These are phyloP conservation scores for Hermaeophaga mercurialis DNA, from an alignment of 2,888 invertebrate species.

Conservation along the genomic window DNA sequence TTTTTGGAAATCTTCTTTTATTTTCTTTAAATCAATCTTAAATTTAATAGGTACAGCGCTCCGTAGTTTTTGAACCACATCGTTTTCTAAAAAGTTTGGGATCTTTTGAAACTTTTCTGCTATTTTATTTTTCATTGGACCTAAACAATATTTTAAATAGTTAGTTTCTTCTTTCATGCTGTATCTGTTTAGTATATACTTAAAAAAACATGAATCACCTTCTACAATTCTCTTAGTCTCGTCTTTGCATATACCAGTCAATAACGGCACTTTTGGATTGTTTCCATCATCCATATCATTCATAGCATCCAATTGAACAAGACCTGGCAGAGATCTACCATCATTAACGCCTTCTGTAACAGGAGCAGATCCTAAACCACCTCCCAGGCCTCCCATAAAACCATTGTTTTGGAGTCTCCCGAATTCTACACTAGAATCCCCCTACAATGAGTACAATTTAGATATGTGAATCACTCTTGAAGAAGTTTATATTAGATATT, in stretches of 20 bases:
- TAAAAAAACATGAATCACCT: slow-evolving; percentile 54
- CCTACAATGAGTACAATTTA: slow-evolving; percentile 52
- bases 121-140: slow-evolving; percentile 8
- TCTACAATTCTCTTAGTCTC: slow-evolving; percentile 70
- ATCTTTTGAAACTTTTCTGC: slow-evolving; percentile 6
- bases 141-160: background rate
- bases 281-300: slow-evolving; percentile 63
- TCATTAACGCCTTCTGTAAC: slow-evolving; percentile 72
- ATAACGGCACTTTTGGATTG: slow-evolving; percentile 64
- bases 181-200: slow-evolving; percentile 7
- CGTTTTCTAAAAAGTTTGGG: slow-evolving; percentile 48
- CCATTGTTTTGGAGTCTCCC: slow-evolving; percentile 63
- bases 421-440: slow-evolving; percentile 65
- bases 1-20: slow-evolving; percentile 27
- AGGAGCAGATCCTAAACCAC: slow-evolving; percentile 67
- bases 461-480: too few species aligned
- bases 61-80: slow-evolving; percentile 54
- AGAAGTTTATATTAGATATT: too few species aligned
- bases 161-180: background rate
- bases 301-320: slow-evolving; percentile 68
- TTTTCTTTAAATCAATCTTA: slow-evolving; percentile 51
- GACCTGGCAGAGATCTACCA: slow-evolving; percentile 68
- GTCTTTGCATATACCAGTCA: slow-evolving; percentile 75
- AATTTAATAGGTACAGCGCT: slow-evolving; percentile 54
- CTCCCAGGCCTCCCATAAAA: slow-evolving; percentile 69